phyloP scores from a whole-genome alignment of 1,140 invertebrate genomes.

The Neodiprion fabricii region DNA sequence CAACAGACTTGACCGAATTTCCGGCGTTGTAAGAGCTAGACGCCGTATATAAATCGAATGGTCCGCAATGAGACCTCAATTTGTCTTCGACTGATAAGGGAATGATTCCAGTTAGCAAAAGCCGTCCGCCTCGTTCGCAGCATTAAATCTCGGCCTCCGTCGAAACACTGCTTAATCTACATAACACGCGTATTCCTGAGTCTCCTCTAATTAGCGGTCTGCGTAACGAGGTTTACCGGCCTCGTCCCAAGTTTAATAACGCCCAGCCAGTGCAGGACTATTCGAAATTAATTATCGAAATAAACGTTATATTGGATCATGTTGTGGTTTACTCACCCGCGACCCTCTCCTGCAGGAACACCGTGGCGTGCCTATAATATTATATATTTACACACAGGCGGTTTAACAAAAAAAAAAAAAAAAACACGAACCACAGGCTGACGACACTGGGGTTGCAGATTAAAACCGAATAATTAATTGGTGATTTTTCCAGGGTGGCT shows the following conservation, averaged over 20 bases:
- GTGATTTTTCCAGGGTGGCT: too few species aligned
- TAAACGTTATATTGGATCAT: background rate
- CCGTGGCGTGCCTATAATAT: too few species aligned
- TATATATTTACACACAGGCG: too few species aligned
- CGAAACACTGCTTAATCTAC: background rate
- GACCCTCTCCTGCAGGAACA: too few species aligned
- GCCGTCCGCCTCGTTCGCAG: background rate
- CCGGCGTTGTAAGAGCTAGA: background rate
- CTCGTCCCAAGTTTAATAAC: background rate
- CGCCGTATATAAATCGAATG: too few species aligned
- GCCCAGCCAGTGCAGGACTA: background rate
- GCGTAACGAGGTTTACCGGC: background rate
- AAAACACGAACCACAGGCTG: too few species aligned
- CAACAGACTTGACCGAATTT: background rate
- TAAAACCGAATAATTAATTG: too few species aligned
- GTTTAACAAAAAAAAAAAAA: too few species aligned
- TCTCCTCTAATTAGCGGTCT: background rate
- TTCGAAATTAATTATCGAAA: background rate
- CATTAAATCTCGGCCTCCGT: background rate
- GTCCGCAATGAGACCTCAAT: background rate
- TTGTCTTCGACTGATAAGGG: constrained; percentile 7
- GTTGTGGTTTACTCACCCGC: too few species aligned
- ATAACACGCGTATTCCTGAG: background rate
- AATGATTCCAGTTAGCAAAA: background rate
- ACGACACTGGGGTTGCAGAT: too few species aligned